A percentile compares a stretch with the other conserved stretches of the same genome.
These are phyloP conservation scores for Dicycla oo DNA, from an alignment of 2,888 invertebrate genomes.

Conservation along the genomic window DNA sequence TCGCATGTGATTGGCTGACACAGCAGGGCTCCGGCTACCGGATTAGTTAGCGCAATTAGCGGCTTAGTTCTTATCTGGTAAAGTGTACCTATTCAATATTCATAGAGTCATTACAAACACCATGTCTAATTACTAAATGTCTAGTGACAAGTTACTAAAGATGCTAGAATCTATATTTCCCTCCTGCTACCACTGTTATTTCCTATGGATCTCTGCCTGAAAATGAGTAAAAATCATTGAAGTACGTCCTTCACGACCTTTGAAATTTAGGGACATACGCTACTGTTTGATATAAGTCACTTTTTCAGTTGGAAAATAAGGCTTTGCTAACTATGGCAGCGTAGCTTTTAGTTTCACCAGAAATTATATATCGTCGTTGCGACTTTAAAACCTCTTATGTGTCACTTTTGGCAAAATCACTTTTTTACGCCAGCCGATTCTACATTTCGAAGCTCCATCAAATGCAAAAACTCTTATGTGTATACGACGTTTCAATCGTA, in stretches of 20 bases:
- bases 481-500: too few species aligned
- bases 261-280: not conserved
- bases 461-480: too few species aligned
- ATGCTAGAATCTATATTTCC: not conserved
- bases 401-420: too few species aligned
- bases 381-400: too few species aligned
- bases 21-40: constrained; percentile 35
- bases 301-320: not conserved
- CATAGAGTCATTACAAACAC: constrained; percentile 33
- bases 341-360: not conserved
- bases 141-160: not conserved
- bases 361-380: too few species aligned
- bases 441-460: too few species aligned
- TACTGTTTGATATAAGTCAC: not conserved
- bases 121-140: constrained; percentile 23
- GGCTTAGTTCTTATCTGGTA: constrained; percentile 55
- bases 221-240: too few species aligned
- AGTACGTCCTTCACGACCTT: too few species aligned
- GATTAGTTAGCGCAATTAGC: constrained; percentile 57
- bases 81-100: constrained; percentile 54
- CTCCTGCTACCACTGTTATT: not conserved
- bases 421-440: too few species aligned
- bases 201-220: too few species aligned
- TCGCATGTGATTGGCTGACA: constrained; percentile 34
- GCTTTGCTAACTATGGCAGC: not conserved